Conservation (phyloP, 2,888 invertebrate species). For the Acleris holmiana region DNA sequence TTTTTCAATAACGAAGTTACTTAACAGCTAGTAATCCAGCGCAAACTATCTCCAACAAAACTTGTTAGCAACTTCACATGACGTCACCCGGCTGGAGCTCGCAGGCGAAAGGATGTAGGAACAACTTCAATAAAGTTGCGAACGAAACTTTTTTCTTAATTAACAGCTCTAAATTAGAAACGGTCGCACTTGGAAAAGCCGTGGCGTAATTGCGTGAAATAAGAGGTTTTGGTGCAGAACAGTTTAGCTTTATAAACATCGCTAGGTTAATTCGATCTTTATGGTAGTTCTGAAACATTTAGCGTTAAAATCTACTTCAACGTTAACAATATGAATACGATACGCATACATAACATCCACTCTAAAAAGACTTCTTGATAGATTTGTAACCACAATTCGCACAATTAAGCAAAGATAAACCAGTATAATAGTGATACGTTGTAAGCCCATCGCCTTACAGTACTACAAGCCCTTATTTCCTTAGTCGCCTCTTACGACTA, state of each 20-base stretch:
- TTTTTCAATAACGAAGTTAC: neutral
- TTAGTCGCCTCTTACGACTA: too few species aligned
- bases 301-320: too few species aligned
- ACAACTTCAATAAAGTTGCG: slow-evolving; percentile 16
- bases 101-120: neutral
- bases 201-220: slow-evolving; percentile 14
- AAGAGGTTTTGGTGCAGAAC: neutral
- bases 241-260: neutral
- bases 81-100: neutral
- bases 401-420: too few species aligned
- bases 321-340: too few species aligned
- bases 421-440: too few species aligned
- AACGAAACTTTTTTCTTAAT: slow-evolving; percentile 25
- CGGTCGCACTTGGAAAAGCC: slow-evolving; percentile 4
- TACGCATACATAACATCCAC: too few species aligned
- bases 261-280: neutral
- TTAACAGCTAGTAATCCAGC: neutral
- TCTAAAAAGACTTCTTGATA: too few species aligned
- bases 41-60: slow-evolving; percentile 3
- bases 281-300: too few species aligned
- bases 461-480: too few species aligned
- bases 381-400: too few species aligned
- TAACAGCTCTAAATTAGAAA: slow-evolving; percentile 22
- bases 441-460: too few species aligned
- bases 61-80: slow-evolving; percentile 7